A percentile compares a stretch with the other conserved stretches of the same genome.
phyloP scores from a whole-genome alignment of 2,113 vertebrate genomes.

The Sorex fumeus region DNA sequence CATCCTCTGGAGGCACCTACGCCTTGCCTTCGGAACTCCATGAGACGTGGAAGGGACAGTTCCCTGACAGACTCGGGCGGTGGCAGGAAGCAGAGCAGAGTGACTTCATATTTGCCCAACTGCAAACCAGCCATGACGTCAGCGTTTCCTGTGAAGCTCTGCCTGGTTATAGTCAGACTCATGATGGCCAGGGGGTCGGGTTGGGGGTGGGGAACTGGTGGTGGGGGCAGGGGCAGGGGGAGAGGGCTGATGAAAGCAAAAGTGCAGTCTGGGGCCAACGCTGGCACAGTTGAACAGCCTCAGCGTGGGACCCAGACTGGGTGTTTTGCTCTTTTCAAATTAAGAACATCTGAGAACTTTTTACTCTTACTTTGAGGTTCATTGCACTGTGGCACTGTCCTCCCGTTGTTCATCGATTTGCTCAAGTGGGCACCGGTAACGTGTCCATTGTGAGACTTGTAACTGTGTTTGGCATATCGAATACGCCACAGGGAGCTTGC shows the following conservation, averaged over 20 bases:
- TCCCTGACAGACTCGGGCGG: neutral
- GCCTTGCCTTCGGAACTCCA: neutral
- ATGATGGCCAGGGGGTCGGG: neutral
- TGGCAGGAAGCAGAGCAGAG: neutral
- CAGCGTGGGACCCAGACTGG: neutral
- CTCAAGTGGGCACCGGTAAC: too few relatives aligned
- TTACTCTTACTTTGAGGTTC: too few relatives aligned
- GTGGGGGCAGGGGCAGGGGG: neutral
- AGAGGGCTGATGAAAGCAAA: neutral
- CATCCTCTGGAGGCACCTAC: neutral
- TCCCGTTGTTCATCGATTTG: too few relatives aligned
- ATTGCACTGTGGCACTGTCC: too few relatives aligned
- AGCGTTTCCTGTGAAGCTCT: neutral
- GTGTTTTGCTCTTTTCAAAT: too few relatives aligned
- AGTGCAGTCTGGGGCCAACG: neutral
- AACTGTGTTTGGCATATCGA: too few relatives aligned
- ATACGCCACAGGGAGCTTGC: too few relatives aligned
- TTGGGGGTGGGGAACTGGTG: too few relatives aligned
- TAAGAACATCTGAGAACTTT: too few relatives aligned
- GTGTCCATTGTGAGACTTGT: too few relatives aligned
- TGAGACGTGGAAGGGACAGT: neutral
- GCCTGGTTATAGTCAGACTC: neutral
- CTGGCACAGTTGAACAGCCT: neutral
- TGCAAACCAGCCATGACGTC: neutral
- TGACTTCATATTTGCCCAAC: neutral